phyloP scores from a whole-genome alignment of 2,113 vertebrate species.

The Tachuris rubrigastra region DNA sequence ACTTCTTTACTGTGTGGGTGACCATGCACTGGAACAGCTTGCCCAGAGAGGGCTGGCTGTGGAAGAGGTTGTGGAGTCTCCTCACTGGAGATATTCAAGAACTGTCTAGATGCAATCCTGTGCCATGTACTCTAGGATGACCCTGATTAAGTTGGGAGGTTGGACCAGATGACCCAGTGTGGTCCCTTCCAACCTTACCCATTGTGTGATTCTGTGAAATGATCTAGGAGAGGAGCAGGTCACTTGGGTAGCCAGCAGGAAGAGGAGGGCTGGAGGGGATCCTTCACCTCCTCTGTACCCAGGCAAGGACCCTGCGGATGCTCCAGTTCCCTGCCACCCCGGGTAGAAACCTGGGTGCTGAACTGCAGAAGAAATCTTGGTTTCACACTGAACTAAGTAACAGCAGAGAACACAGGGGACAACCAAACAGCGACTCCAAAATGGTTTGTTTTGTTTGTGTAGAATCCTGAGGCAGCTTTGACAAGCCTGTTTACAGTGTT shows the following conservation, averaged over 20 bases:
- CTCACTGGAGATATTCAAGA: background rate
- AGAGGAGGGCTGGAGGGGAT: background rate
- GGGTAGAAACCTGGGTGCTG: fast-evolving
- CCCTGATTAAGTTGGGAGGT: background rate
- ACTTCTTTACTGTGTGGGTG: background rate
- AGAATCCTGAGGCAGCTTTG: background rate
- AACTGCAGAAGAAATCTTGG: background rate
- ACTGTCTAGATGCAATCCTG: too few relatives aligned
- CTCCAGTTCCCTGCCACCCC: background rate
- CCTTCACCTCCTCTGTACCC: fast-evolving
- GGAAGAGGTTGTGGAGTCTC: background rate
- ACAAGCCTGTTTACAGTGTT: background rate
- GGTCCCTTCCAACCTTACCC: background rate
- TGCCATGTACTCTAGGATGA: background rate
- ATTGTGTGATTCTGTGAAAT: background rate
- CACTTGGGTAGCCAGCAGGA: background rate
- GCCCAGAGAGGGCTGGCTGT: background rate
- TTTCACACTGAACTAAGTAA: background rate
- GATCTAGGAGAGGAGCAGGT: background rate
- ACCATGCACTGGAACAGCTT: background rate
- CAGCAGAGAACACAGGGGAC: background rate
- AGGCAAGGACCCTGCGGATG: background rate
- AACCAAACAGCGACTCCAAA: background rate
- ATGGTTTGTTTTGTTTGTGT: background rate
- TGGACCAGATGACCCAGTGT: background rate